Evolutionary conservation across 2,888 invertebrate genomes (phyloP), one percentile per base, ranked within the genome.

Genomic region (Sarcophaga caerulescens): DNA sequence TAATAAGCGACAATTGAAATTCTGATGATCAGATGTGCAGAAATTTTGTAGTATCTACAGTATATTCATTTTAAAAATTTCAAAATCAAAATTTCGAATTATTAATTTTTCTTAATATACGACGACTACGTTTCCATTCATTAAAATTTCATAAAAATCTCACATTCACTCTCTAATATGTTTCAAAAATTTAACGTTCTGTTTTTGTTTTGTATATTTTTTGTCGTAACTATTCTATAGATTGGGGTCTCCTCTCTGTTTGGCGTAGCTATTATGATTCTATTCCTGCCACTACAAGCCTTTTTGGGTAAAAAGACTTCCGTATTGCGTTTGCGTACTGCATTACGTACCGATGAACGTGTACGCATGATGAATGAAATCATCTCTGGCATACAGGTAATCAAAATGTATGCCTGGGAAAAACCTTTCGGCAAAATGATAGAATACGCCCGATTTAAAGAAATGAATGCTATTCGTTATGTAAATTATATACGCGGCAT

Each of bases 381-480:
- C 65, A 95, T 98, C 45, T 95, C 96, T 89, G 98, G 98, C 1
- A 97, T 98, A 91, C 95, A 98, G 93, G 97, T 98, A 0, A 97
- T 99, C 88, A 99, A 99, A 94, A 98, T 99, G 98, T 99, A 98
- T 90, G 97, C 98, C 0, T 99, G 98, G 97, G 99, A 99, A 92
- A 95, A 95, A 89, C 97, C 98, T 0, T 98, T 99, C 91, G 95
- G 96, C 25, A 95, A 95, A 88, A 94, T 98, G 85, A 96, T 98
- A 1, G 95, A 94, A 45, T 89, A 94, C 44, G 94, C 96, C 2
- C 93, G 97, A 91, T 93, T 91, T 92, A 94, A 93, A 90, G 92
- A 93, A 90, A 90, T 95, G 94, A 95, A 94, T 84, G 95, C 96
- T 89, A 96, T 97, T 87, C 94, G 95, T 62, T 94, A 95, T 59